phyloP scores from a whole-genome alignment of 2,888 invertebrate species.

The Dryobota labecula region DNA sequence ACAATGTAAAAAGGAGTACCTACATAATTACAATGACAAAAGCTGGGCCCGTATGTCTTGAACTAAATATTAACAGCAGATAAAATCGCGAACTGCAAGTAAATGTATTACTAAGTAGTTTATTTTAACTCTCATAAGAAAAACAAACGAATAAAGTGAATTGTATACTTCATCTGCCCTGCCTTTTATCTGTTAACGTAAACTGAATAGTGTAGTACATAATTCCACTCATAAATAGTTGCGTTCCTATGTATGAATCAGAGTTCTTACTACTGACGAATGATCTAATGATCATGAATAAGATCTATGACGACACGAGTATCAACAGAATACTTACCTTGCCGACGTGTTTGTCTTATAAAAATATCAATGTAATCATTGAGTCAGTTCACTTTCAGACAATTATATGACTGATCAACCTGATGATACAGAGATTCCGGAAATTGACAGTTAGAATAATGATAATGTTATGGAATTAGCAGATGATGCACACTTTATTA shows the following conservation, averaged over 20 bases:
- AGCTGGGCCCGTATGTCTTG: neutral
- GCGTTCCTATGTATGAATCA: conserved; percentile 65
- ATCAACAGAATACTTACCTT: conserved; percentile 37
- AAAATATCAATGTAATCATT: conserved; percentile 20
- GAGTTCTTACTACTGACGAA: conserved; percentile 53
- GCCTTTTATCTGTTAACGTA: conserved; percentile 3
- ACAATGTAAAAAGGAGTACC: too few relatives aligned
- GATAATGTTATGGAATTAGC: conserved; percentile 27
- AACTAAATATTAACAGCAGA: neutral
- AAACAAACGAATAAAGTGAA: conserved; percentile 7
- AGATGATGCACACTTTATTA: conserved; percentile 11
- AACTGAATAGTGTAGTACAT: neutral
- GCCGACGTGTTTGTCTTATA: conserved; percentile 49
- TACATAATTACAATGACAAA: neutral
- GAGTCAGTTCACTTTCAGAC: conserved; percentile 53
- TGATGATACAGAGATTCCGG: conserved; percentile 21
- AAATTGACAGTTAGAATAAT: conserved; percentile 18
- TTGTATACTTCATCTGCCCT: conserved; percentile 12
- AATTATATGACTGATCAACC: conserved; percentile 46
- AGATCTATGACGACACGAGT: conserved; percentile 72
- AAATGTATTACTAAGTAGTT: conserved; percentile 13
- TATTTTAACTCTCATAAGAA: neutral
- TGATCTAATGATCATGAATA: conserved; percentile 77
- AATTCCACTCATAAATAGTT: neutral
- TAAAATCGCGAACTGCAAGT: neutral